Conservation (phyloP, 2,113 vertebrate species). For the Sakesphorus luctuosus region DNA sequence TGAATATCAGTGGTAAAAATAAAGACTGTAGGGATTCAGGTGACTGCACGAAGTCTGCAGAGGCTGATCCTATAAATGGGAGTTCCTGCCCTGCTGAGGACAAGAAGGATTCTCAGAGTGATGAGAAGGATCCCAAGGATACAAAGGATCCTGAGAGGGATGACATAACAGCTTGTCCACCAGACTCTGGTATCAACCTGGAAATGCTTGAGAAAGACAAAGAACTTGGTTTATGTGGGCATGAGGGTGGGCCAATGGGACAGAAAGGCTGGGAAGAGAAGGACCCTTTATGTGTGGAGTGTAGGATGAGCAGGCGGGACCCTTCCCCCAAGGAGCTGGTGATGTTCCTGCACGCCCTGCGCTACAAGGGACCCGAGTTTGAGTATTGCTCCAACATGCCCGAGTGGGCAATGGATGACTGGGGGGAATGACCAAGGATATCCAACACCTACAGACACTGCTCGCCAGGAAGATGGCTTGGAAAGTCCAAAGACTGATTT, state of each 20-base stretch:
- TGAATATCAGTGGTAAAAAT: conserved; percentile 12
- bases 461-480: fast-evolving
- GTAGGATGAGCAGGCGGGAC: conserved; percentile 81
- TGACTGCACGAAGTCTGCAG: neutral
- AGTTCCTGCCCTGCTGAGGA: neutral
- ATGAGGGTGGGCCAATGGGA: fast-evolving
- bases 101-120: neutral
- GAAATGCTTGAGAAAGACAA: neutral
- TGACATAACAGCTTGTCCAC: fast-evolving
- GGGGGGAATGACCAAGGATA: conserved; percentile 73
- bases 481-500: neutral
- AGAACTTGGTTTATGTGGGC: neutral
- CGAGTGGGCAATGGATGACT: conserved; percentile 92
- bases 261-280: conserved; percentile 22
- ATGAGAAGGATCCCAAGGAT: neutral
- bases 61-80: neutral
- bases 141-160: too few relatives aligned
- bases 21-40: neutral
- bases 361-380: conserved; percentile 92
- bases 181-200: neutral
- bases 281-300: conserved; percentile 90
- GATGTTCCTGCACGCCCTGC: conserved; percentile 94
- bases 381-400: conserved; percentile 90
- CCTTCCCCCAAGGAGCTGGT: conserved; percentile 89
- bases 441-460: fast-evolving